Evolutionary conservation across 2,113 vertebrate species (phyloP), one percentile per base, ranked within the genome.

Genomic region (Podarcis cretensis): DNA sequence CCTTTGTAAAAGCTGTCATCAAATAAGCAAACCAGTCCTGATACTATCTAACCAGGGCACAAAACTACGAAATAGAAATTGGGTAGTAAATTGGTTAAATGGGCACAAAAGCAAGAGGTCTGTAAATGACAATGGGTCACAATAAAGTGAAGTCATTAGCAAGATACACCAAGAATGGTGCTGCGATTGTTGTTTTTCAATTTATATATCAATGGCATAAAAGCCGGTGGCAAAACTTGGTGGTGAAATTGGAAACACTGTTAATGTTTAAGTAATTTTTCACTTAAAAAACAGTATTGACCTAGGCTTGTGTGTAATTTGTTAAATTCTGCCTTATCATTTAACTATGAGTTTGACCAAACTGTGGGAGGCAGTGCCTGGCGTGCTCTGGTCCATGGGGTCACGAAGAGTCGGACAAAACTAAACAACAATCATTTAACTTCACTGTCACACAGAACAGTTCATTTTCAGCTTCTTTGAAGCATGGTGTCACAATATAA

Each of bases 71-170:
- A 82, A 37, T 68, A 86, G 1, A 73, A 66, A 89, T 1, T 83
- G 48, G 30, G n/a, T 81, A 86, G 20, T 88, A 91, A 88, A 57
- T 69, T 90, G 3, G 3, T 90, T 90, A 84, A 91, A 66, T 83
- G 25, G n/a, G 6, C 2, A 12, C 0, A 0, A 82, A 81, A 83
- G 40, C 77, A 85, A 77, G 54, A 86, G 48, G 65, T 85, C 73
- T 81, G 37, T 68, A 80, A 23, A 21, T 80, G 80, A n/a, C 48
- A 80, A 21, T 74, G 48, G 30, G 32, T 87, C 90, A 37, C 54
- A 86, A 0, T 40, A 84, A 21, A 48, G 2, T 87, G 88, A 84
- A 85, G 6, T 90, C 91, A 54, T 2, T 89, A 63, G 37, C 83
- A 87, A n/a, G 71, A 71, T 86, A 23, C 65, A 48, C 10, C 10